A percentile compares a stretch with the other conserved stretches of the same genome.
Evolutionary conservation across 1,140 invertebrate species (phyloP).

Genomic region (Drosophila busckii): DNA sequence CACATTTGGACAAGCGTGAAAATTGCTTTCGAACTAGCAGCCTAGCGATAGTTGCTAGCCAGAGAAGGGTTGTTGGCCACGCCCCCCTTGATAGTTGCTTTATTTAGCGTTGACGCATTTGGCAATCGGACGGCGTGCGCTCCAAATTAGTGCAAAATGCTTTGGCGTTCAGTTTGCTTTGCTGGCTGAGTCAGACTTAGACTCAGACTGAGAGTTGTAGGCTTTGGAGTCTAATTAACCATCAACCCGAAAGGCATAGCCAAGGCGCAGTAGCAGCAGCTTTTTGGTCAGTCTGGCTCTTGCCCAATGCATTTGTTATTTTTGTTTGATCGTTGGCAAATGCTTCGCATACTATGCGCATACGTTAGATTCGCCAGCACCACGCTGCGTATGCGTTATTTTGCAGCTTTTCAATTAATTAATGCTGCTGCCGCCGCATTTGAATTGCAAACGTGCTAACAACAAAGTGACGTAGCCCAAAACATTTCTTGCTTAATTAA

Average conservation of each 20-base stretch:
- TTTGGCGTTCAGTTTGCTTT: too few species aligned
- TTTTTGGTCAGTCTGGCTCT: conserved; percentile 16
- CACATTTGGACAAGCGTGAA: conserved; percentile 40
- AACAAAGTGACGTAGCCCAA: conserved; percentile 1
- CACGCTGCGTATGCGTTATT: conserved; percentile 59
- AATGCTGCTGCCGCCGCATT: conserved; percentile 26
- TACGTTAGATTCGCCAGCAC: too few species aligned
- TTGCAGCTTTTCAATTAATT: conserved; percentile 52
- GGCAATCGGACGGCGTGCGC: conserved; percentile 31
- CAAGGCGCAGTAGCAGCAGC: conserved; percentile 6
- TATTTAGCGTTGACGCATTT: conserved; percentile 38
- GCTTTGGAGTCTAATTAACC: conserved; percentile 52
- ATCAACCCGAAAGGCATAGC: conserved; percentile 10
- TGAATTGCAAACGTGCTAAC: conserved; percentile 47
- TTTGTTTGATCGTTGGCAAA: conserved; percentile 14
- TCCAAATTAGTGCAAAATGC: conserved; percentile 59
- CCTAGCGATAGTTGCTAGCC: conserved; percentile 11
- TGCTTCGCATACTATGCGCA: conserved; percentile 35
- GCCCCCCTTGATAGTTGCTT: conserved; percentile 20
- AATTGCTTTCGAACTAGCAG: conserved; percentile 14
- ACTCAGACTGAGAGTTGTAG: too few species aligned
- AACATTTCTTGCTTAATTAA: conserved; percentile 28
- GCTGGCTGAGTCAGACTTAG: too few species aligned
- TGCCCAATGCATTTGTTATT: conserved; percentile 46
- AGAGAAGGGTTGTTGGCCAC: conserved; percentile 45